Evolutionary conservation across 2,113 vertebrate genomes (phyloP), one percentile per base, ranked within the genome.

Genomic region (Solenodon paradoxus): DNA sequence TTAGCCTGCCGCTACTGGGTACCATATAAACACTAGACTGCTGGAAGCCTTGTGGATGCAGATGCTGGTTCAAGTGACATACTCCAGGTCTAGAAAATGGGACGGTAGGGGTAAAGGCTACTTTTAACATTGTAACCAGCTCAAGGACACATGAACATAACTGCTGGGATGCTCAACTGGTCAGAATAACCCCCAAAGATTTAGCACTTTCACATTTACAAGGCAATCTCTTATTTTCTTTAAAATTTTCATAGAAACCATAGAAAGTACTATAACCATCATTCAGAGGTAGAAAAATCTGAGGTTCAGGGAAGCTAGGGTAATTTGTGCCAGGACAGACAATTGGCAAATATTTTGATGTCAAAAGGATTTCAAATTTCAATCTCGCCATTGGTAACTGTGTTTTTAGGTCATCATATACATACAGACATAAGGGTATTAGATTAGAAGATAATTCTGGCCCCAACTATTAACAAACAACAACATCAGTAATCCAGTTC

Each of bases 231-330:
- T 88, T 47, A 55, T 53, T 10, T 75, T 16, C 51, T 92, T 92
- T 89, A 92, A 86, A 94, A 81, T 81, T 59, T 38, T 94, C 59
- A 30, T 28, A 77, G 77, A 86, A 81, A 69, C 30, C 22, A 72
- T 30, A 40, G 17, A 49, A 53, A 64, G 13, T 63, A 49, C 32
- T 40, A 55, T 59, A 38, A 32, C 9, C 30, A 9, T 82, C 57
- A 94, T 80, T 68, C 49, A 61, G 30, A 61, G 26, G 57, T 32
- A 71, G 22, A 86, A 64, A 92, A 71, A 66, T 9, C 0, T 51
- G 9, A 82, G 42, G 51, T 49, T 84, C 78, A 88, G 69, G 42
- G 3, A 74, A 63, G 40, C 45, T 66, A 74, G 63, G n/a, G 26
- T 80, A 42, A 88, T 72, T 61, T 92, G 59, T 40, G 32, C 66